Conservation (phyloP, 2,113 vertebrate species). For the Hyperoodon ampullatus region DNA sequence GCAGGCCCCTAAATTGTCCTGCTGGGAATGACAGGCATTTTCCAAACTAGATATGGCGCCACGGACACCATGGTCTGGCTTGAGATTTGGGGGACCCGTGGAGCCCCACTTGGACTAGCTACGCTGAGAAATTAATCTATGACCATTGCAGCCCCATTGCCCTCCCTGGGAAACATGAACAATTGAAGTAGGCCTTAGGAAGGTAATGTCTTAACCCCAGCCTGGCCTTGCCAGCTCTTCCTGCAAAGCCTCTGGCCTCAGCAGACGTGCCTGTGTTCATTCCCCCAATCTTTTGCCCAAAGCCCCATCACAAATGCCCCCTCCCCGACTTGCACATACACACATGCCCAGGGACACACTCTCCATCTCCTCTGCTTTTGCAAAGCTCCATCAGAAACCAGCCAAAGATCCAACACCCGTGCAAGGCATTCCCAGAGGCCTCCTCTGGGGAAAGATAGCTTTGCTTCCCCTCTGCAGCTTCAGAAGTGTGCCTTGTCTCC, state of each 20-base stretch:
- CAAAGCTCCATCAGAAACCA: background rate
- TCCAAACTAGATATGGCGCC: background rate
- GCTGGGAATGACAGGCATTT: background rate
- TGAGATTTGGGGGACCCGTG: background rate
- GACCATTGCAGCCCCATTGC: background rate
- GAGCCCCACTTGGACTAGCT: background rate
- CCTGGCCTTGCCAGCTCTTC: background rate
- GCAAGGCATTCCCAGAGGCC: background rate
- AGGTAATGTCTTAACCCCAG: background rate
- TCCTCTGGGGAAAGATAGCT: background rate
- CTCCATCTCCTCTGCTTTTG: background rate
- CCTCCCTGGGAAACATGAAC: background rate
- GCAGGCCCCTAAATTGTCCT: background rate
- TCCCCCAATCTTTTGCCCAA: background rate
- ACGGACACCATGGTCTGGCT: background rate
- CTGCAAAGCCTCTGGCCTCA: background rate
- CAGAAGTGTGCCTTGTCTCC: background rate
- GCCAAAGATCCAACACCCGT: background rate
- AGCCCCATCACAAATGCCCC: background rate
- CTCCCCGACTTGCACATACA: background rate
- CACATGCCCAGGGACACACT: fast-evolving
- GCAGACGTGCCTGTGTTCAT: background rate
- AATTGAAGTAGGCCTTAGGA: background rate
- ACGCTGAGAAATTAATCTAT: background rate
- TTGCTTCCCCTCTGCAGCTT: background rate